Conservation (phyloP, 2,797 vertebrate genomes). For the Coregonus suidteri region DNA sequence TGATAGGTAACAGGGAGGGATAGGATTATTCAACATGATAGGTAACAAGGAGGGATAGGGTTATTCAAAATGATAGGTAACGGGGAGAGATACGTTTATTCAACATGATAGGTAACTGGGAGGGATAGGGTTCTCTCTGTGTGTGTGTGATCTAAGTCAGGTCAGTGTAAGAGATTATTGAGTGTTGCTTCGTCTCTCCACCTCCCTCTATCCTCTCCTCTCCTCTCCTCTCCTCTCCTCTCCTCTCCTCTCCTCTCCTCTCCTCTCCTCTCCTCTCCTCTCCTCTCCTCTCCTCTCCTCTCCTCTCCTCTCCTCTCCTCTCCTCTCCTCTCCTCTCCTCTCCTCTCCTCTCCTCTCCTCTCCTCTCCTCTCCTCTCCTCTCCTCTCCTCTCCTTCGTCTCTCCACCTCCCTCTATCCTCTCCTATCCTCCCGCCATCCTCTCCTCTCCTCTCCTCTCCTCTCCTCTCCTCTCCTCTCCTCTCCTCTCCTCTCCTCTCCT, state of each 20-base stretch:
- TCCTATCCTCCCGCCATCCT: no score
- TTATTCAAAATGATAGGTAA: no score
- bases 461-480: neutral
- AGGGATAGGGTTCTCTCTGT: no score
- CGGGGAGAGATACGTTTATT: no score
- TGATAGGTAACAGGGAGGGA: no score
- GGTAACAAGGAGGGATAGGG: no score
- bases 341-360: no score
- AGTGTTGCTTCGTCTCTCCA: constrained; percentile 35
- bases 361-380: no score
- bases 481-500: neutral
- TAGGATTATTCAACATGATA: no score
- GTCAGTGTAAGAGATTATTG: constrained; percentile 38
- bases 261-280: neutral
- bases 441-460: constrained; percentile 28
- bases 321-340: no score
- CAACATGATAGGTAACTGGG: constrained; percentile 19
- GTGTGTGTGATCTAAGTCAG: constrained; percentile 6
- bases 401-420: constrained; percentile 25
- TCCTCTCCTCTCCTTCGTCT: neutral
- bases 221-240: neutral
- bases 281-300: no score
- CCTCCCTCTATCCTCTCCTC: neutral
- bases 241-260: constrained; percentile 24
- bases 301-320: no score